These are phyloP conservation scores for Fukomys damarensis DNA, from an alignment of 2,113 vertebrate species.

Conservation along the genomic window DNA sequence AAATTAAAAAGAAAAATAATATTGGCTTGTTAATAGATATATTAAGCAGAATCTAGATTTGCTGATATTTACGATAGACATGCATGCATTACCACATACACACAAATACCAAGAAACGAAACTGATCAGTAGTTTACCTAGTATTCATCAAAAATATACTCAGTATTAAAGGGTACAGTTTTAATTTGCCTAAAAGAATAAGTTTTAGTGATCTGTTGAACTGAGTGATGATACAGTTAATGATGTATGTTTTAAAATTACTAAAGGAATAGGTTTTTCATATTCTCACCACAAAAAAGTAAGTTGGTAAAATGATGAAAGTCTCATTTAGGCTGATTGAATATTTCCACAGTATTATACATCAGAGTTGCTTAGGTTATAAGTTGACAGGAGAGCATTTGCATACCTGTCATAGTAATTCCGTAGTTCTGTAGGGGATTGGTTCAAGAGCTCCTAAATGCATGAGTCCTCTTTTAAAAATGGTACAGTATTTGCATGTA, in stretches of 20 bases:
- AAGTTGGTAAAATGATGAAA: background rate
- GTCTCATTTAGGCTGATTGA: background rate
- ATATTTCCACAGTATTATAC: background rate
- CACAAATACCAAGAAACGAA: conserved; percentile 9
- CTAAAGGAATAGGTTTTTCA: background rate
- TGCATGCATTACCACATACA: background rate
- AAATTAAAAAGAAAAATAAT: conserved; percentile 34
- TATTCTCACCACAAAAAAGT: background rate
- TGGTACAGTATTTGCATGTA: background rate
- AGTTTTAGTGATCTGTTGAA: background rate
- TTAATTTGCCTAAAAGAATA: background rate
- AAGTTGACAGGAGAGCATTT: background rate
- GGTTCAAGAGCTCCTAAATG: background rate
- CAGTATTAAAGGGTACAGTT: background rate
- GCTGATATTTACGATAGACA: background rate
- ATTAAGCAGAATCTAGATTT: conserved; percentile 43
- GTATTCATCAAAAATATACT: conserved; percentile 44
- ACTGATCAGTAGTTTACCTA: conserved; percentile 32
- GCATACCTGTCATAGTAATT: background rate
- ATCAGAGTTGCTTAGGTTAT: background rate
- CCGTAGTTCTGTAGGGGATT: background rate
- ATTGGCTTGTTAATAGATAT: background rate
- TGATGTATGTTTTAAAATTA: background rate
- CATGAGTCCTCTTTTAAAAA: background rate
- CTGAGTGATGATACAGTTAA: background rate